Evolutionary conservation across 2,797 vertebrate species (phyloP).

Genomic region (Tadarida brasiliensis): DNA sequence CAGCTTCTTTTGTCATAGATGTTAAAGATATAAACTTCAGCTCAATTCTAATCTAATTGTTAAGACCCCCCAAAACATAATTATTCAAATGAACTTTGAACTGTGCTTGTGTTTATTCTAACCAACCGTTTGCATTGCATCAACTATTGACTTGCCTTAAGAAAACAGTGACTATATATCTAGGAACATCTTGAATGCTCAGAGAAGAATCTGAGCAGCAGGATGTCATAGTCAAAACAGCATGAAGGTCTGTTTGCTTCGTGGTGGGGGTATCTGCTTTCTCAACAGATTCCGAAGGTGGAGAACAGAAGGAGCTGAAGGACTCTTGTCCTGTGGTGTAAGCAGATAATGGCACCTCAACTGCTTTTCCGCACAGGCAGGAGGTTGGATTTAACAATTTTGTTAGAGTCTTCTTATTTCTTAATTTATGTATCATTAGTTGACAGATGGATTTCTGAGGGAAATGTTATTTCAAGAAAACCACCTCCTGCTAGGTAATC

Average conservation of each 20-base stretch:
- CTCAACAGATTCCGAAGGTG: slow-evolving; percentile 62
- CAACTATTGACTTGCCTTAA: neutral
- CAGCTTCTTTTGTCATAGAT: neutral
- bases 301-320: slow-evolving; percentile 50
- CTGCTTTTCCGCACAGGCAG: slow-evolving; percentile 40
- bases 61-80: neutral
- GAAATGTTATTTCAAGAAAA: slow-evolving; percentile 74
- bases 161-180: neutral
- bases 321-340: slow-evolving; percentile 11
- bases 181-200: neutral
- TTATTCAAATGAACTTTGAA: slow-evolving; percentile 30
- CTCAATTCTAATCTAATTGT: neutral
- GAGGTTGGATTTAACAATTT: slow-evolving; percentile 50
- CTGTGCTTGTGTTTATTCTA: slow-evolving; percentile 6
- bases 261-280: slow-evolving; percentile 21
- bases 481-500: slow-evolving; percentile 73
- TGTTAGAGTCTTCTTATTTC: slow-evolving; percentile 63
- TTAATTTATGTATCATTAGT: slow-evolving; percentile 75
- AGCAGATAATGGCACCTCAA: slow-evolving; percentile 67
- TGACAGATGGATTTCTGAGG: slow-evolving; percentile 72
- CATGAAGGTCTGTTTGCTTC: neutral
- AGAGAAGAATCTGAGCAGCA: slow-evolving; percentile 52
- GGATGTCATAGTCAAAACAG: slow-evolving; percentile 24
- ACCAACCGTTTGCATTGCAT: neutral
- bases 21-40: neutral